Evolutionary conservation across 2,113 vertebrate genomes (phyloP).

Genomic region (Halichoeres trimaculatus): DNA sequence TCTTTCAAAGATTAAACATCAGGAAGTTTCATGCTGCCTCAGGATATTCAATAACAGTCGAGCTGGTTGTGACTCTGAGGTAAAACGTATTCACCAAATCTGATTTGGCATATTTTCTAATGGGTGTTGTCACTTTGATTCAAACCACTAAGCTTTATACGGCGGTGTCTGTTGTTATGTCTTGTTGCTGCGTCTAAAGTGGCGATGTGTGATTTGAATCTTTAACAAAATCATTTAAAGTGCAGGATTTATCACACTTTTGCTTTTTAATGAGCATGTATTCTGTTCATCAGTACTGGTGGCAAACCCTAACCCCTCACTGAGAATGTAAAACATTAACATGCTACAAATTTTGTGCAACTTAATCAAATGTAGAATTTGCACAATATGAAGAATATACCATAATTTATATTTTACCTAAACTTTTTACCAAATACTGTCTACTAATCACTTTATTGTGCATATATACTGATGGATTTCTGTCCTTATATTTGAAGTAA

Average conservation of each 20-base stretch:
- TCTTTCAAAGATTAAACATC: constrained; percentile 5
- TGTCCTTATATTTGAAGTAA: constrained; percentile 19
- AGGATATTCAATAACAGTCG: not conserved
- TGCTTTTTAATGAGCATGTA: not conserved
- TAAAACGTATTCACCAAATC: not conserved
- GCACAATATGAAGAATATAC: constrained; percentile 17
- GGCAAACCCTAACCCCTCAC: constrained; percentile 4
- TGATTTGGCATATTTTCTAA: no score
- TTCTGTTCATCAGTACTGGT: not conserved
- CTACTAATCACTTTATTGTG: constrained; percentile 73
- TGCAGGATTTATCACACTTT: constrained; percentile 14
- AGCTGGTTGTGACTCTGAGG: not conserved
- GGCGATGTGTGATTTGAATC: not conserved
- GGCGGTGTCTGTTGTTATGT: not conserved
- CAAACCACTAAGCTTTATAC: no score
- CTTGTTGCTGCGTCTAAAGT: not conserved
- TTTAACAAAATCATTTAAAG: not conserved
- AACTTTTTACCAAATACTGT: constrained; percentile 62
- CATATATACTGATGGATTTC: constrained; percentile 65
- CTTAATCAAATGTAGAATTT: constrained; percentile 35
- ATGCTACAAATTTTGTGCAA: constrained; percentile 27
- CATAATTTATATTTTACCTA: constrained; percentile 46
- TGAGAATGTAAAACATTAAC: constrained; percentile 5
- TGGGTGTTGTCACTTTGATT: no score
- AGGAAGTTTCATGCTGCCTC: not conserved